Evolutionary conservation across 2,888 invertebrate genomes (phyloP), one percentile per base, ranked within the genome.

Genomic region (Homarus gammarus): DNA sequence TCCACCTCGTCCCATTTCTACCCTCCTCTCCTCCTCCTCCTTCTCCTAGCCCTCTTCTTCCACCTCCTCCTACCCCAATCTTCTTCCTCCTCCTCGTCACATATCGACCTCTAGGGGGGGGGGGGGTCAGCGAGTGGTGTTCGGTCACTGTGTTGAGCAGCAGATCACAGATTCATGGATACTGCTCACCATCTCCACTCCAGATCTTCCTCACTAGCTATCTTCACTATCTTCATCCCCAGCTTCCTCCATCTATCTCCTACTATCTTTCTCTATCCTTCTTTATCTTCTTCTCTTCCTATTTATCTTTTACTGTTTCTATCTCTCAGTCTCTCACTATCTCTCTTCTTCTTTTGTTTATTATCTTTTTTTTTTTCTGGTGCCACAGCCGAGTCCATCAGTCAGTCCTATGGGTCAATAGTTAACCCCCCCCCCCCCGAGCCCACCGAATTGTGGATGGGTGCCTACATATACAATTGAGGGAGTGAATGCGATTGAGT

Each of bases 21-120:
- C 18, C 3, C 56, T 5, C 64, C 27, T 27, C 64, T 6, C 27
- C 64, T 27, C 64, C 18, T 3, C 18, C 27, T 2, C 64, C 3
- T 27, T 64, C 15, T 10, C n/a, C 64, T 27, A 0, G 56, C 56
- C 10, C 6, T 2, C n/a, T 27, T 6, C 64, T 3, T 27, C 27
- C 27, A 15, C 2, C 64, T 18, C 3, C 18, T 22, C 56, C 56
- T 56, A 0, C 27, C 64, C 27, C n/a, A 27, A n/a, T 10, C 27
- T 2, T 18, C 10, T 2, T 18, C 56, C 56, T 18, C 15, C 27
- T 5, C 27, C 64, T 31, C 40, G 40, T 44, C 44, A 40, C 73
- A 40, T 73, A 73, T 73, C 73, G 73, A 73, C 73, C 73, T 40
- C n/a, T 10, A 38, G 33, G 40, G 73, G 75, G 75, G 75, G 40